These are phyloP conservation scores for Bombyx mori DNA, from an alignment of 1,140 invertebrate species.

Conservation along the genomic window ASM3026992v2 NC_085109.1:1475501-1476000, in stretches of 20 bases:
- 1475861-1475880: conserved; percentile 91
- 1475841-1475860: conserved; percentile 96
- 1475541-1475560: conserved; percentile 18
- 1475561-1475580: conserved; percentile 8
- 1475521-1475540: conserved; percentile 14
- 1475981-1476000: conserved; percentile 90
- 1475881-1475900: conserved; percentile 91
- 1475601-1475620: neutral
- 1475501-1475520: conserved; percentile 15
- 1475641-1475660: conserved; percentile 22
- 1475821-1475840: conserved; percentile 98
- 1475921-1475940: conserved; percentile 92
- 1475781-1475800: conserved; percentile 94
- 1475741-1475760: conserved; percentile 94
- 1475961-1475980: conserved; percentile 92
- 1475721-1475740: conserved; percentile 95
- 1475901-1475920: conserved; percentile 90
- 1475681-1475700: conserved; percentile 69
- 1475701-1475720: conserved; percentile 84
- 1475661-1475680: conserved; percentile 66
- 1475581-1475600: conserved; percentile 31
- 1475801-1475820: conserved; percentile 96
- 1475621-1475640: neutral
- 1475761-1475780: conserved; percentile 88
- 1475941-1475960: conserved; percentile 87